phyloP scores from a whole-genome alignment of 92 coral and sea anemone genomes.

The Porites cylindrica region DNA sequence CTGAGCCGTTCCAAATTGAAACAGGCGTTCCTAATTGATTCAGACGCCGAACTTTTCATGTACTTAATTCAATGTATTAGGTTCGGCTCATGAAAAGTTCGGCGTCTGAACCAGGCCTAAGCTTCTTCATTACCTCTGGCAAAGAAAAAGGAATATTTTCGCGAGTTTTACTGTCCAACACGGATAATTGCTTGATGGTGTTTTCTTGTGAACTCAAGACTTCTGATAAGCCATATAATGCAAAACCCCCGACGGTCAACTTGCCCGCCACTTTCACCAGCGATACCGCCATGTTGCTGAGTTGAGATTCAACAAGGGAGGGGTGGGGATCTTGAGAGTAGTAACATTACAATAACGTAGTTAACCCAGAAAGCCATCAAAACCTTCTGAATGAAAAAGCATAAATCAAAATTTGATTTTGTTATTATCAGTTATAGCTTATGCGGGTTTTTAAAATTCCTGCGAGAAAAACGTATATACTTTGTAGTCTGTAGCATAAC shows the following conservation, averaged over 20 bases:
- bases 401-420: not conserved
- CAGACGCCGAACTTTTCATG: too few relatives aligned
- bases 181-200: constrained; percentile 54
- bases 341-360: not conserved
- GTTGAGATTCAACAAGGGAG: not conserved
- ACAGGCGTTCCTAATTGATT: too few relatives aligned
- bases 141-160: constrained; percentile 62
- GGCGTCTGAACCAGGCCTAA: too few relatives aligned
- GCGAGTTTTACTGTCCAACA: constrained; percentile 60
- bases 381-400: not conserved
- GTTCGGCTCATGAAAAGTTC: too few relatives aligned
- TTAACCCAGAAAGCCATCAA: not conserved
- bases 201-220: constrained; percentile 84
- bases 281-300: constrained; percentile 66
- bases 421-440: not conserved
- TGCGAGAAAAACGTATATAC: too few relatives aligned
- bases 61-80: too few relatives aligned
- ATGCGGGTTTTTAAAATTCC: not conserved
- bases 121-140: constrained; percentile 51
- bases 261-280: constrained; percentile 68
- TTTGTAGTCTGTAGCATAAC: not conserved
- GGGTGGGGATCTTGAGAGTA: not conserved
- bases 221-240: constrained; percentile 70
- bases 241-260: constrained; percentile 78
- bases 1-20: too few relatives aligned